phyloP scores from a whole-genome alignment of 2,113 vertebrate genomes.

The Gadus chalcogrammus region DNA sequence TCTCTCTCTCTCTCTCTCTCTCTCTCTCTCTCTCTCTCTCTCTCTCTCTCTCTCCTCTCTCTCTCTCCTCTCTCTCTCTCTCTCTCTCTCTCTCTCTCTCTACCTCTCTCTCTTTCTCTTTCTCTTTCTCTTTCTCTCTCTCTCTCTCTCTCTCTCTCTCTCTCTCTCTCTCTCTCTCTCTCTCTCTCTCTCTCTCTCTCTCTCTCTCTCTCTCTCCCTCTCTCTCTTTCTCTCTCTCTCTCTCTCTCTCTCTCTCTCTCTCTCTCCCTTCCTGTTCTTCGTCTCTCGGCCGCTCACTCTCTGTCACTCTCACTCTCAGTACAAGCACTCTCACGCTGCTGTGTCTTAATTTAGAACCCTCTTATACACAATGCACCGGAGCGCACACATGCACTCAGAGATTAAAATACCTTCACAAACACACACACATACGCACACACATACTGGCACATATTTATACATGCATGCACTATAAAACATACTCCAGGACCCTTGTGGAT shows the following conservation, averaged over 20 bases:
- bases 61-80: not conserved
- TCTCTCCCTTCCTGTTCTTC: not conserved
- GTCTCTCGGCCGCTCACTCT: not conserved
- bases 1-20: not conserved
- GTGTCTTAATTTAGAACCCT: too few relatives aligned
- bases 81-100: not conserved
- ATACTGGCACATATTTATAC: too few relatives aligned
- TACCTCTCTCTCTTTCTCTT: not conserved
- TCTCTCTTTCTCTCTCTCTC: not conserved
- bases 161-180: too few relatives aligned
- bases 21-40: not conserved
- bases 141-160: too few relatives aligned
- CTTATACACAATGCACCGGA: too few relatives aligned
- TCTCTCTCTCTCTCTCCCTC: not conserved
- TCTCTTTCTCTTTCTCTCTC: not conserved
- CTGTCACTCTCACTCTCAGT: not conserved
- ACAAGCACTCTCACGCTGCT: too few relatives aligned
- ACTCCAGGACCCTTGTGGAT: too few relatives aligned
- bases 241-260: not conserved
- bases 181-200: too few relatives aligned
- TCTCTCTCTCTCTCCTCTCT: not conserved
- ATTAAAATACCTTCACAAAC: too few relatives aligned
- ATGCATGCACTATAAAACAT: too few relatives aligned
- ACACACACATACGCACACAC: not conserved
- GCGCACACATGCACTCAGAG: too few relatives aligned